Evolutionary conservation across 1,140 invertebrate species (phyloP).

Genomic region (Cydia strobilella): DNA sequence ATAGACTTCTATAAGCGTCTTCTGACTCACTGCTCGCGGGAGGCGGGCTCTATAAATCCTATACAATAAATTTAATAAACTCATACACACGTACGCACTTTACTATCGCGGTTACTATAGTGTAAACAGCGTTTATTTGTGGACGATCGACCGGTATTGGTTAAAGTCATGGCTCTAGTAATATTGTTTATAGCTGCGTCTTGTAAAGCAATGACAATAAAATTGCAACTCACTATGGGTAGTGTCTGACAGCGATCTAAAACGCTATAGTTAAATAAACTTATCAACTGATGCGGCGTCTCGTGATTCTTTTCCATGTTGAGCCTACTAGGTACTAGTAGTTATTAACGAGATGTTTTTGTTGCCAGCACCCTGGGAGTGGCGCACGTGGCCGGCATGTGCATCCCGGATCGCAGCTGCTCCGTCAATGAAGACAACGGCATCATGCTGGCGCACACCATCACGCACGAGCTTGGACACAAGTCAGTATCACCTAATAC

Average conservation of each 20-base stretch:
- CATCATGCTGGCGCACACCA: slow-evolving; percentile 94
- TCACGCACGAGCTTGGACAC: slow-evolving; percentile 95
- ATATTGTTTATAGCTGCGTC: too few relatives aligned
- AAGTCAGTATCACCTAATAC: slow-evolving; percentile 84
- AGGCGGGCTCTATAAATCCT: slow-evolving; percentile 18
- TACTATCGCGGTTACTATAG: slow-evolving; percentile 16
- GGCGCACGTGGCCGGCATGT: slow-evolving; percentile 95
- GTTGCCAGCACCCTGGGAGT: slow-evolving; percentile 90
- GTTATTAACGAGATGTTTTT: slow-evolving; percentile 9
- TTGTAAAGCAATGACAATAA: too few relatives aligned
- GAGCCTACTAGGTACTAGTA: not conserved
- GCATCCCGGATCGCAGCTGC: slow-evolving; percentile 92
- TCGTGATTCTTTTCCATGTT: too few relatives aligned
- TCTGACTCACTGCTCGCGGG: slow-evolving; percentile 1
- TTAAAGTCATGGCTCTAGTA: not conserved
- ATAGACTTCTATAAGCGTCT: slow-evolving; percentile 8
- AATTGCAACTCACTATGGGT: too few relatives aligned
- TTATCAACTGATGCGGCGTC: too few relatives aligned
- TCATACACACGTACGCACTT: slow-evolving; percentile 16
- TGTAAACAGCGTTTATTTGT: slow-evolving; percentile 8
- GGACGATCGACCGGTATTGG: not conserved
- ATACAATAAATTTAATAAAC: slow-evolving; percentile 20
- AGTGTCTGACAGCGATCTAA: too few relatives aligned
- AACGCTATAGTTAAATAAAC: too few relatives aligned
- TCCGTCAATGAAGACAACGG: slow-evolving; percentile 96